Evolutionary conservation across 2,888 invertebrate species (phyloP), one percentile per base, ranked within the genome.

Genomic region (Rhagophthalmus giganteus): DNA sequence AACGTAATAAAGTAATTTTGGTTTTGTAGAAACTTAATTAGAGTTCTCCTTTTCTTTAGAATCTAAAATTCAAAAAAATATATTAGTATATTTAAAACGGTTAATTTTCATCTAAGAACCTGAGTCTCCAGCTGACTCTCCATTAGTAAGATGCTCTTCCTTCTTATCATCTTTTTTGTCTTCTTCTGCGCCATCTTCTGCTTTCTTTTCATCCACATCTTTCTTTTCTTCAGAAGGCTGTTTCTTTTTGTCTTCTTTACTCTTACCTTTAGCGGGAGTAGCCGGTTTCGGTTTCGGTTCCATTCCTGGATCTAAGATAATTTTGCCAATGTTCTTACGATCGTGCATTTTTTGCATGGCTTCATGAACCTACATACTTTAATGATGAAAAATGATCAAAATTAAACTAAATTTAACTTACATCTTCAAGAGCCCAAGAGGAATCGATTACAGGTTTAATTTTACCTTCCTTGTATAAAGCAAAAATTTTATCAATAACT

Each of bases 281-380:
- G 86, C 86, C 25, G 88, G 87, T 71, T 88, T 88, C 15, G 88
- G 88, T 66, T 88, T 88, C 1, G 88, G 88, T 71, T 87, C 87
- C 71, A 87, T 72, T 28, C 85, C 84, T 13, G 91, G 90, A 70
- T 92, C 90, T 57, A 94, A 77, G 31, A 93, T 82, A 32, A 94
- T 82, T 75, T 93, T 93, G 45, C 94, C 94, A 65, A 93, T 84
- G 76, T 94, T 93, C 76, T 90, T 91, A 67, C 91, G 85, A 68
- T 92, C 92, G 75, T 92, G 92, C 86, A 94, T 88, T 75, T 90
- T 91, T 75, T 90, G 90, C 92, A 94, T 92, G 3, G 90, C 93
- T 67, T 93, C 91, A 14, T 85, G 84, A 9, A 91, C 87, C 88
- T 89, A 65, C 15, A n/a, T n/a, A n/a, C n/a, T n/a, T n/a, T n/a